Conservation (phyloP, 2,113 vertebrate genomes). For the Pavo muticus region DNA sequence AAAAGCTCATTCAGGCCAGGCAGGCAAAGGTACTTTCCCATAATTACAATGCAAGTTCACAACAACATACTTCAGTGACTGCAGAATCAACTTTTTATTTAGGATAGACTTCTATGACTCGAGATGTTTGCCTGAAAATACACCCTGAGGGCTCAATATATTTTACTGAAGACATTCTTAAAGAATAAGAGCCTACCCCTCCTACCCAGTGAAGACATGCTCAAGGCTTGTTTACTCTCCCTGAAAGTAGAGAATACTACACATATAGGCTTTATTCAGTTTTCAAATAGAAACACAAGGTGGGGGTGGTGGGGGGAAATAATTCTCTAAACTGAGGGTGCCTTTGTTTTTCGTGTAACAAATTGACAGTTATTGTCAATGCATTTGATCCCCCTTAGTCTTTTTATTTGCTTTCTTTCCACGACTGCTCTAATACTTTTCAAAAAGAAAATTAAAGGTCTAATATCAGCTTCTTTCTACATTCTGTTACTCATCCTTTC, state of each 20-base stretch:
- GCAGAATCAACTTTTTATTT: not conserved
- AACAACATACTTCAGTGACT: not conserved
- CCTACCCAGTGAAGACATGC: not conserved
- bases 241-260: not conserved
- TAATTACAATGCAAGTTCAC: not conserved
- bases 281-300: not conserved
- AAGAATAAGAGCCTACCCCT: slow-evolving; percentile 20
- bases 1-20: slow-evolving; percentile 12
- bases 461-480: not conserved
- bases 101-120: not conserved
- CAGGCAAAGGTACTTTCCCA: slow-evolving; percentile 46
- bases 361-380: not conserved
- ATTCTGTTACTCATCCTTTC: slow-evolving; percentile 34
- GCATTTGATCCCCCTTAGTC: not conserved
- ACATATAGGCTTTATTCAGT: not conserved
- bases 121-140: not conserved
- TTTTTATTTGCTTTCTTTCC: not conserved
- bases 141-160: not conserved
- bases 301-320: not conserved
- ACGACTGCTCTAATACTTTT: not conserved
- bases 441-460: not conserved
- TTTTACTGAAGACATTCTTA: slow-evolving; percentile 2
- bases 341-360: not conserved
- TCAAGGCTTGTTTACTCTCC: slow-evolving; percentile 12
- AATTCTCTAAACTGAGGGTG: not conserved